These are phyloP conservation scores for Luperina nickerlii DNA, from an alignment of 2,888 invertebrate species.

Conservation along the genomic window DNA sequence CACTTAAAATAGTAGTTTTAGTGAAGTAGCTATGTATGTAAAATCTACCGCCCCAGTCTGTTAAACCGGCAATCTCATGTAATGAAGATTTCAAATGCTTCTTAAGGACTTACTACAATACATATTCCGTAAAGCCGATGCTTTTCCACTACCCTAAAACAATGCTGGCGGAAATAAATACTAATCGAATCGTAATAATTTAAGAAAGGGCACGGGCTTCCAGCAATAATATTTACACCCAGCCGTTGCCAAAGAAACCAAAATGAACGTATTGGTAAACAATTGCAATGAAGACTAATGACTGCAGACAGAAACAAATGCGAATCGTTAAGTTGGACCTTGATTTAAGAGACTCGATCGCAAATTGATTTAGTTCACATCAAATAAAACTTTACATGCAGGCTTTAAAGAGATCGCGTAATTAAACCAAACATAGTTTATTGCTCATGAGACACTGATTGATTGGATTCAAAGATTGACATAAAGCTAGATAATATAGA, in stretches of 20 bases:
- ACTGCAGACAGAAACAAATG: slow-evolving; percentile 45
- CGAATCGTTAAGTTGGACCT: slow-evolving; percentile 50
- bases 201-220: not conserved
- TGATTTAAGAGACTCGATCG: slow-evolving; percentile 39
- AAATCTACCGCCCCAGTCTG: not conserved
- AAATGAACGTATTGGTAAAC: slow-evolving; percentile 17
- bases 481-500: no score
- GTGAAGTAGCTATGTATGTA: not conserved
- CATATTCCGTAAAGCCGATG: not conserved
- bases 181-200: not conserved
- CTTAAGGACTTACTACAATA: not conserved
- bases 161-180: slow-evolving; percentile 6
- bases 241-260: slow-evolving; percentile 7
- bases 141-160: not conserved
- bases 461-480: slow-evolving; percentile 35
- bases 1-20: not conserved
- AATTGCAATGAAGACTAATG: slow-evolving; percentile 41
- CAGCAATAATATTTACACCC: slow-evolving; percentile 5
- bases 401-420: slow-evolving; percentile 13
- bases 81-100: not conserved
- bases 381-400: slow-evolving; percentile 39
- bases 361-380: slow-evolving; percentile 61
- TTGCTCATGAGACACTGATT: slow-evolving; percentile 29
- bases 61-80: not conserved
- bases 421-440: slow-evolving; percentile 45